Conservation (phyloP, 1,140 invertebrate genomes). For the Brachionus asplanchnoidis region DNA sequence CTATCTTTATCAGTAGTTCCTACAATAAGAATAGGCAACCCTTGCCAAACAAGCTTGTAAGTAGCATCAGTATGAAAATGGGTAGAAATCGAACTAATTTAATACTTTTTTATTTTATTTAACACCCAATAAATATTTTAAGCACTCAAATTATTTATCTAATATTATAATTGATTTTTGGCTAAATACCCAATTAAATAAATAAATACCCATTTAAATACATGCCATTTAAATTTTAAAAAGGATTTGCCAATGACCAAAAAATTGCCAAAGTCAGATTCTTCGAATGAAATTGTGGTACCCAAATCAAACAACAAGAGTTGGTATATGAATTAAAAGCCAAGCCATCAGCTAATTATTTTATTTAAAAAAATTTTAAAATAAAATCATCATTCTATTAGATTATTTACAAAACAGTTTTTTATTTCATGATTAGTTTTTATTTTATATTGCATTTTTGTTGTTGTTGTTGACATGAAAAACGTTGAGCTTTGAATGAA, state of each 20-base stretch:
- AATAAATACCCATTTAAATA: too few species aligned
- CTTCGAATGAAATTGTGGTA: not conserved
- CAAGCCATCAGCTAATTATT: not conserved
- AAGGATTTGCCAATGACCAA: not conserved
- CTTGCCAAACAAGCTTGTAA: too few species aligned
- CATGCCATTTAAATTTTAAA: too few species aligned
- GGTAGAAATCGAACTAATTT: too few species aligned
- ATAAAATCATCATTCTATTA: not conserved
- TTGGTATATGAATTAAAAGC: constrained; percentile 8
- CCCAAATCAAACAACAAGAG: not conserved
- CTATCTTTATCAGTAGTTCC: too few species aligned
- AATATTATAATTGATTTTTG: too few species aligned
- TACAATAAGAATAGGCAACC: too few species aligned
- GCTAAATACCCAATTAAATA: too few species aligned
- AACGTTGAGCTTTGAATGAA: not conserved
- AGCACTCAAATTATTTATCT: too few species aligned
- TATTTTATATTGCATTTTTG: not conserved
- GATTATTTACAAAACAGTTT: not conserved
- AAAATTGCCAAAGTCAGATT: not conserved
- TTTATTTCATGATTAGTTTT: not conserved
- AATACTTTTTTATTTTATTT: too few species aligned
- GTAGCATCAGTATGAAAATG: too few species aligned
- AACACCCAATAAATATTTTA: too few species aligned
- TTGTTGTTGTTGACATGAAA: not conserved
- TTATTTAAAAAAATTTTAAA: not conserved